A percentile compares a stretch with the other conserved stretches of the same genome.
Conservation (phyloP, 2,797 vertebrate genomes). For the Lepus townsendii region DNA sequence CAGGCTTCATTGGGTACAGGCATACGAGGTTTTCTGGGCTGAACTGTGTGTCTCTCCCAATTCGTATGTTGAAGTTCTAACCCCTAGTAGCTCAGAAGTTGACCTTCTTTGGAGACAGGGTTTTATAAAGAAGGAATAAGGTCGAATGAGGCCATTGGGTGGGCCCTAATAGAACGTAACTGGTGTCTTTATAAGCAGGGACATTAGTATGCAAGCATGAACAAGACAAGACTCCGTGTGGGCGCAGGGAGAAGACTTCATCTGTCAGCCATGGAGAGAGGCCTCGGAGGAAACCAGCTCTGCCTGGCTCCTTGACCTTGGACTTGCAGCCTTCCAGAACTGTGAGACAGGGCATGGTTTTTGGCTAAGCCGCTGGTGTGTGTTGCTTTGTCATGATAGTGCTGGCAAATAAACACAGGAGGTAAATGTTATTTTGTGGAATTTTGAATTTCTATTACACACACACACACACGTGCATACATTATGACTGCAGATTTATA, state of each 20-base stretch:
- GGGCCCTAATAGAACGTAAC: not conserved
- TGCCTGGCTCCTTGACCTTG: not conserved
- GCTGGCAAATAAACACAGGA: not conserved
- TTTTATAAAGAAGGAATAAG: not conserved
- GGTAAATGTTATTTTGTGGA: not conserved
- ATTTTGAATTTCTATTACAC: not conserved
- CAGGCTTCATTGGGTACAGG: not conserved
- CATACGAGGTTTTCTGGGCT: not conserved
- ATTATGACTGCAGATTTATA: not conserved
- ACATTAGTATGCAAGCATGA: not conserved
- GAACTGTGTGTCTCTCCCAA: not conserved
- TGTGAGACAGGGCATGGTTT: not conserved
- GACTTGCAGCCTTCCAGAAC: not conserved
- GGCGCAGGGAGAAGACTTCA: not conserved
- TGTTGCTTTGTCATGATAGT: not conserved
- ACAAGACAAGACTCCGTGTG: not conserved
- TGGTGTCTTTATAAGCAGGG: not conserved
- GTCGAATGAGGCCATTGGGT: not conserved
- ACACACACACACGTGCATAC: not conserved
- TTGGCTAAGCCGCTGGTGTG: not conserved
- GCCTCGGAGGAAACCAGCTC: not conserved
- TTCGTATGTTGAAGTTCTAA: not conserved
- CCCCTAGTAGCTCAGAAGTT: not conserved
- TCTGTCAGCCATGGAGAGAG: not conserved
- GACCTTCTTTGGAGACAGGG: not conserved